These are phyloP conservation scores for Petrolisthes cinctipes DNA, from an alignment of 2,888 invertebrate species.

Conservation along the genomic window DNA sequence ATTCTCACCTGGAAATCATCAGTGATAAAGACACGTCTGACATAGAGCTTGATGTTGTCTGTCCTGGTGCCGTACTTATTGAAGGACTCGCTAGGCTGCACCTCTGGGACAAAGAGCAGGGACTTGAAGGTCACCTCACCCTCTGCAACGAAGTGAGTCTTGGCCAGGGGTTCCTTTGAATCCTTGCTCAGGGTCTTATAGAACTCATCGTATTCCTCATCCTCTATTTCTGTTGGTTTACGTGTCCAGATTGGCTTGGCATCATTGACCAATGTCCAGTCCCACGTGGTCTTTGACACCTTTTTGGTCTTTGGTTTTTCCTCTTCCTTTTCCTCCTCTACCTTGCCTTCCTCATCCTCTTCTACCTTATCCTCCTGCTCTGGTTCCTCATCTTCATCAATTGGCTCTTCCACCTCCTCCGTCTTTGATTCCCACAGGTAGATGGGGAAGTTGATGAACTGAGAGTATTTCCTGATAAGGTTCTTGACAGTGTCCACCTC, in stretches of 20 bases:
- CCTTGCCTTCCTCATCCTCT: constrained; percentile 71
- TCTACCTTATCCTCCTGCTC: constrained; percentile 71
- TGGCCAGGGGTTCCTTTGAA: constrained; percentile 83
- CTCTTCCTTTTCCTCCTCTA: constrained; percentile 74
- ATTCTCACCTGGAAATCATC: constrained; percentile 87
- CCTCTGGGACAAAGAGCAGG: constrained; percentile 90
- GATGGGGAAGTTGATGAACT: constrained; percentile 99
- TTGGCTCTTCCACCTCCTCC: constrained; percentile 81
- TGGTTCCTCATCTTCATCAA: constrained; percentile 73
- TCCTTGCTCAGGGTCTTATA: constrained; percentile 96
- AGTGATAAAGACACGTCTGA: constrained; percentile 98
- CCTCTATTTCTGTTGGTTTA: constrained; percentile 86
- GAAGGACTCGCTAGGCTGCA: constrained; percentile 92
- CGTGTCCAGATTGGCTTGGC: constrained; percentile 99
- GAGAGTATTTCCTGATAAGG: constrained; percentile 96
- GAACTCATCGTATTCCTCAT: constrained; percentile 93
- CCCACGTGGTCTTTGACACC: constrained; percentile 95
- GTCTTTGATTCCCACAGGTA: constrained; percentile 88
- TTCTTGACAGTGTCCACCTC: constrained; percentile 91
- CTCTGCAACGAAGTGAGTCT: constrained; percentile 97
- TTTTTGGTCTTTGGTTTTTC: constrained; percentile 86
- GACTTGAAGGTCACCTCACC: constrained; percentile 99
- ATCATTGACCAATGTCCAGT: constrained; percentile 96
- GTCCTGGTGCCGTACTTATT: constrained; percentile 94
- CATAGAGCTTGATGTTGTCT: constrained; percentile 96